Evolutionary conservation across 2,888 invertebrate species (phyloP).

Genomic region (Tanytarsus gracilentus): DNA sequence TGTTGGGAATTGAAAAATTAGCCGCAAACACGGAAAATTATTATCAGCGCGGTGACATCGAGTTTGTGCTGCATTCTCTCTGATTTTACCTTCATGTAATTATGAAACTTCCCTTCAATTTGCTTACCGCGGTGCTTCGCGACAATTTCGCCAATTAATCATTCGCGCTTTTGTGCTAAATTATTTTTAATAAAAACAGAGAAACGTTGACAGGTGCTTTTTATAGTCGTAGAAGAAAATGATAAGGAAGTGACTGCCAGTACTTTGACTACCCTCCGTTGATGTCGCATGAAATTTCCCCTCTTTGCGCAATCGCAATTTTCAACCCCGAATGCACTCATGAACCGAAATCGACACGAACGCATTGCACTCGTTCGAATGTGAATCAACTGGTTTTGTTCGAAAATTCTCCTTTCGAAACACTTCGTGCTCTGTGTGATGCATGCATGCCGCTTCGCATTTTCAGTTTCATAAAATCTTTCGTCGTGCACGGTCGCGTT

Average conservation of each 20-base stretch:
- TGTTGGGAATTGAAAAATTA: too few species aligned
- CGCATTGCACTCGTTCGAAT: neutral
- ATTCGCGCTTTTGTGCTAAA: neutral
- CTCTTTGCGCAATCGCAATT: constrained; percentile 4
- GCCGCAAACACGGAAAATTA: constrained; percentile 19
- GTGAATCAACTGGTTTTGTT: constrained; percentile 27
- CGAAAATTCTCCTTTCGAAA: constrained; percentile 5
- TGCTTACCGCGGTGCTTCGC: neutral
- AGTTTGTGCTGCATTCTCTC: neutral
- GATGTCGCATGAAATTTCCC: neutral
- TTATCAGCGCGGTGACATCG: constrained; percentile 24
- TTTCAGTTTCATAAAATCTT: constrained; percentile 18
- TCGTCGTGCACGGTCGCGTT: constrained; percentile 13
- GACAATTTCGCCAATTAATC: constrained; percentile 21
- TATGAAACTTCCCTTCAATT: neutral
- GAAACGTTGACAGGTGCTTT: constrained; percentile 26
- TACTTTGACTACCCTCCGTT: neutral
- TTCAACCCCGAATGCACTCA: constrained; percentile 1
- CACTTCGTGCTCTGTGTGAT: neutral
- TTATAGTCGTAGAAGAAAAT: neutral
- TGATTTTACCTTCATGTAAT: neutral
- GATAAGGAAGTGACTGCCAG: neutral
- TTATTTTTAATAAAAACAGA: constrained; percentile 11
- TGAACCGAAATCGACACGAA: neutral
- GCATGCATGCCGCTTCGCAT: constrained; percentile 2